Evolutionary conservation across 2,797 vertebrate species (phyloP).

Genomic region (Silurus aristotelis): DNA sequence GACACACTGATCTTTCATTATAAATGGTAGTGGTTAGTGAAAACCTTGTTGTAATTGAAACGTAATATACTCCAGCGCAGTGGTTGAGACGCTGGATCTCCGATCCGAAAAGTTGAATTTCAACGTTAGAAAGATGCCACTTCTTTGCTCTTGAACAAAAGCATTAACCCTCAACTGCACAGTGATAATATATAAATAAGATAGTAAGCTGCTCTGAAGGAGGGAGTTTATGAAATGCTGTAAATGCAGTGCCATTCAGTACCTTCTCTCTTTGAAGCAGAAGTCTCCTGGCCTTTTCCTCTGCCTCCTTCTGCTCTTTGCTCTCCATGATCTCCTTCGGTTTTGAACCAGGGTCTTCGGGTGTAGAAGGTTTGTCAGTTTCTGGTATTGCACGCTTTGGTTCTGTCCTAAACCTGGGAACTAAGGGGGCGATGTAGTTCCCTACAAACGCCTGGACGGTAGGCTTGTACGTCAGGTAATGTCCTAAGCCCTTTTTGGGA

Average conservation of each 20-base stretch:
- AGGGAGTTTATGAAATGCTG: too few relatives aligned
- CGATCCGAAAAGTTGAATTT: too few relatives aligned
- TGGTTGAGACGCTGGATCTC: too few relatives aligned
- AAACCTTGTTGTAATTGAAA: background rate
- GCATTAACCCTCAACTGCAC: too few relatives aligned
- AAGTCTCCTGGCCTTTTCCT: conserved; percentile 85
- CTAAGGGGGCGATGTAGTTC: conserved; percentile 87
- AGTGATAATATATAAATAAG: too few relatives aligned
- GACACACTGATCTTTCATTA: too few relatives aligned
- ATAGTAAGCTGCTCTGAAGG: too few relatives aligned
- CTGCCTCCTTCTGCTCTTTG: conserved; percentile 75
- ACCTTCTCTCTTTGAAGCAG: conserved; percentile 93
- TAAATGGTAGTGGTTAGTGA: background rate
- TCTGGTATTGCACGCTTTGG: conserved; percentile 69
- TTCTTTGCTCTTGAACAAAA: too few relatives aligned
- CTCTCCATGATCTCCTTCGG: conserved; percentile 67
- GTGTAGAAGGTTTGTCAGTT: conserved; percentile 65
- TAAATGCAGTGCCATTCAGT: conserved; percentile 24
- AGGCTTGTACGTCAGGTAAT: conserved; percentile 86
- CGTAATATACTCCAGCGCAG: background rate
- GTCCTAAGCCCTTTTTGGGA: conserved; percentile 83
- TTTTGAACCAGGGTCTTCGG: conserved; percentile 60
- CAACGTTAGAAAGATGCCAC: too few relatives aligned
- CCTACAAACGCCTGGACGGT: conserved; percentile 93
- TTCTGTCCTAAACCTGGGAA: conserved; percentile 85